Conservation (phyloP, 2,888 invertebrate genomes). For the Caenorhabditis sp. region DNA sequence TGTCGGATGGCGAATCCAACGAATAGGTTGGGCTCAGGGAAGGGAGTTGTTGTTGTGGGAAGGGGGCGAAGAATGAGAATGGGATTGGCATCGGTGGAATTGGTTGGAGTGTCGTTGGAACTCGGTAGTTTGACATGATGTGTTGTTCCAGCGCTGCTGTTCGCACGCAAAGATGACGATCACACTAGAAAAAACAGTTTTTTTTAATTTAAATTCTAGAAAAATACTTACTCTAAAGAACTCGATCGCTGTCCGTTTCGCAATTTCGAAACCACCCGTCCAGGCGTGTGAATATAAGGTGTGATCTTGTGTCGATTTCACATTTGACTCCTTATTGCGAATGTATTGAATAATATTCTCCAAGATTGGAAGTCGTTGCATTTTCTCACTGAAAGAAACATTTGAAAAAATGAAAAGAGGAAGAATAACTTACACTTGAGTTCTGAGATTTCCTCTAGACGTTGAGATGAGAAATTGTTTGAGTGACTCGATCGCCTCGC, state of each 20-base stretch:
- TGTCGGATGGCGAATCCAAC: slow-evolving; percentile 30
- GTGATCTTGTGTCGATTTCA: slow-evolving; percentile 11
- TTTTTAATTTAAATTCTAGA: neutral
- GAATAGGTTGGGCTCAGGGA: slow-evolving; percentile 20
- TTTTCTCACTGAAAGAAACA: slow-evolving; percentile 33
- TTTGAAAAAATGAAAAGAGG: neutral
- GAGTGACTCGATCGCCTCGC: slow-evolving; percentile 31
- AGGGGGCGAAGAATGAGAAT: neutral
- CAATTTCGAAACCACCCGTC: slow-evolving; percentile 30
- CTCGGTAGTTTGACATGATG: slow-evolving; percentile 5
- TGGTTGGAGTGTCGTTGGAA: slow-evolving; percentile 5
- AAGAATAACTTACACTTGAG: slow-evolving; percentile 34
- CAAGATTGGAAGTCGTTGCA: slow-evolving; percentile 33
- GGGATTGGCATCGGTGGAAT: neutral
- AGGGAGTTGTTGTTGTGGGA: neutral
- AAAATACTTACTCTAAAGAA: slow-evolving; percentile 28
- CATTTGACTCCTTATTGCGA: slow-evolving; percentile 25
- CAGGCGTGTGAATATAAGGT: slow-evolving; percentile 22
- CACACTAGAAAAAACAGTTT: slow-evolving; percentile 9
- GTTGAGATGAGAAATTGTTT: slow-evolving; percentile 25
- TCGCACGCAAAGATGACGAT: slow-evolving; percentile 22
- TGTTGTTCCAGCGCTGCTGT: slow-evolving; percentile 16
- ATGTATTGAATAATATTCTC: slow-evolving; percentile 36
- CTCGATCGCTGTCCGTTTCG: slow-evolving; percentile 2
- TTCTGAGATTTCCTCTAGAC: slow-evolving; percentile 10